Conservation (phyloP, 2,797 vertebrate species). For the Arnoldichthys spilopterus region DNA sequence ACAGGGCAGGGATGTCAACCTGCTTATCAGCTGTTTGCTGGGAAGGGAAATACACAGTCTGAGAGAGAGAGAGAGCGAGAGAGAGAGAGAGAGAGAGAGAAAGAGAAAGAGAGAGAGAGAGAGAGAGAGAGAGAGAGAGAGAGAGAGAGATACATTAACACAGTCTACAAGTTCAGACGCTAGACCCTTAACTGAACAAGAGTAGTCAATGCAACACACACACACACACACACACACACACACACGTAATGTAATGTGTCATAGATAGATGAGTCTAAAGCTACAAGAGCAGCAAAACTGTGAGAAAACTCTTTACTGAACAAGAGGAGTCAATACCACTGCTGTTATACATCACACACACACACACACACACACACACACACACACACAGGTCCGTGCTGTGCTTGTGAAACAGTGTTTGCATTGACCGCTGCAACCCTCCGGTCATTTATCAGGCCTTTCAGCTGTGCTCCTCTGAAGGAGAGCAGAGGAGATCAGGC, state of each 20-base stretch:
- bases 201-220: too few species aligned
- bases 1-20: slow-evolving; percentile 70
- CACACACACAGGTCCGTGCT: not conserved
- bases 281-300: not conserved
- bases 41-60: slow-evolving; percentile 56
- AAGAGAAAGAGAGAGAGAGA: slow-evolving; percentile 37
- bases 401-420: not conserved
- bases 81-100: slow-evolving; percentile 14
- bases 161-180: too few species aligned
- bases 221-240: too few species aligned
- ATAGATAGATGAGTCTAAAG: slow-evolving; percentile 1
- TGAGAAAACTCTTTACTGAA: not conserved
- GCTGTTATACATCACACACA: not conserved
- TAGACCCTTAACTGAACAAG: too few species aligned
- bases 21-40: slow-evolving; percentile 67
- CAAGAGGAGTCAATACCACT: slow-evolving; percentile 3
- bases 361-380: not conserved
- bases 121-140: slow-evolving; percentile 53
- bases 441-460: not conserved
- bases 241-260: not conserved
- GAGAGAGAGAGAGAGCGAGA: not conserved
- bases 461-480: not conserved
- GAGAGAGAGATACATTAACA: too few species aligned
- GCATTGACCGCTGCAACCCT: not conserved
- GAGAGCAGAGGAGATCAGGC: not conserved